Evolutionary conservation across 37 sponge, comb jelly and placozoan species (phyloP).

Genomic region (Mnemiopsis leidyi): DNA sequence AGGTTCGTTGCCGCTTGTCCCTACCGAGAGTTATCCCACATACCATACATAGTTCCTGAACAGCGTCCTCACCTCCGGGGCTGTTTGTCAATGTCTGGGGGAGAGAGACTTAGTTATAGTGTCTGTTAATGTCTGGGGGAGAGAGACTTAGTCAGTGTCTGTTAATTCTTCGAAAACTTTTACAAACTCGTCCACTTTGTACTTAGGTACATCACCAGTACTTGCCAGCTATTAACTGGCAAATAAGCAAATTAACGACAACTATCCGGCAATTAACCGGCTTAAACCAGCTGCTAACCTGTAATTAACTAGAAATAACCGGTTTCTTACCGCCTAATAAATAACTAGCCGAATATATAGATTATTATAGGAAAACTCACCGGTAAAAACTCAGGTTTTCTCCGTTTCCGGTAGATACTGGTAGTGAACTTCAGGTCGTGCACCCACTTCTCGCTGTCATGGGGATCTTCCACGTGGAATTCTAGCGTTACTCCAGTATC

Average conservation of each 20-base stretch:
- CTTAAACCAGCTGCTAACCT: too few relatives aligned
- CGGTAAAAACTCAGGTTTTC: background rate
- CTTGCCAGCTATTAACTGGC: too few relatives aligned
- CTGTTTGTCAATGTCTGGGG: background rate
- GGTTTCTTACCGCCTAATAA: too few relatives aligned
- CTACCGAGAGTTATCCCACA: slow-evolving; percentile 53
- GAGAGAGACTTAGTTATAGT: too few relatives aligned
- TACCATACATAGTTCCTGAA: slow-evolving; percentile 53
- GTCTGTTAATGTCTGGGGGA: background rate
- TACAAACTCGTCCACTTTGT: too few relatives aligned
- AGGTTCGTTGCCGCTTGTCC: slow-evolving; percentile 18
- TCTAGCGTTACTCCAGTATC: background rate
- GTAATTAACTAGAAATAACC: too few relatives aligned
- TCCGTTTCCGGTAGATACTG: background rate
- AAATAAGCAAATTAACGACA: too few relatives aligned
- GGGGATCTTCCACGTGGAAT: background rate
- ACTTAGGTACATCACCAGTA: too few relatives aligned
- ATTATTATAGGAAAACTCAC: background rate
- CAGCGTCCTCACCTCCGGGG: background rate
- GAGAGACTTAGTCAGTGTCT: too few relatives aligned
- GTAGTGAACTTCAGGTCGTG: slow-evolving; percentile 23
- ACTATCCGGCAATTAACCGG: too few relatives aligned
- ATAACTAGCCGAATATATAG: too few relatives aligned
- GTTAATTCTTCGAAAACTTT: too few relatives aligned
- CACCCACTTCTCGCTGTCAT: slow-evolving; percentile 16